A percentile compares a stretch with the other conserved stretches of the same genome.
Evolutionary conservation across 53 echinoderm and acorn worm genomes (phyloP).

Genomic region (Mesocentrotus franciscanus): DNA sequence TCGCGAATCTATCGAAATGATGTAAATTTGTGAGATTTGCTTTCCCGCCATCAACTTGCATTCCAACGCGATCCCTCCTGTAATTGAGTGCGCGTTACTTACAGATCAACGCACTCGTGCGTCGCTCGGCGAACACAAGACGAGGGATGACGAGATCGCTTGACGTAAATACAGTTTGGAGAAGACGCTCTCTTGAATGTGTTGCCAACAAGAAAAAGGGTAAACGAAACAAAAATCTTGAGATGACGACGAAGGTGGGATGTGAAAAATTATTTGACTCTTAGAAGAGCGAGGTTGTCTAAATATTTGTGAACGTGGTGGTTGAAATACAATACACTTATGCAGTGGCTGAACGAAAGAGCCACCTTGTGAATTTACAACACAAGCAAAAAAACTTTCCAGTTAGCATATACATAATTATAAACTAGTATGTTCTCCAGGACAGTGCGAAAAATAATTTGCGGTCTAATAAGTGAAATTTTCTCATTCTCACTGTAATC

Average conservation of each 20-base stretch:
- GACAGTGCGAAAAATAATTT: no score
- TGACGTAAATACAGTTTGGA: background rate
- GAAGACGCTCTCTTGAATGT: background rate
- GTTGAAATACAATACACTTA: background rate
- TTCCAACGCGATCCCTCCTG: conserved; percentile 23
- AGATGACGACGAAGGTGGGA: background rate
- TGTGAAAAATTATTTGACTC: background rate
- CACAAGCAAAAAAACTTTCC: no score
- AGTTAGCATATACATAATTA: no score
- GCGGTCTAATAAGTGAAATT: no score
- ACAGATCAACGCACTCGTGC: conserved; percentile 32
- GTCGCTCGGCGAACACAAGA: background rate
- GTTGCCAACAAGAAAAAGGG: background rate
- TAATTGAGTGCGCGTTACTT: conserved; percentile 52
- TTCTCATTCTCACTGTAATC: no score
- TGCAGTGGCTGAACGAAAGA: background rate
- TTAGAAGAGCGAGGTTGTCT: background rate
- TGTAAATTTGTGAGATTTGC: conserved; percentile 18
- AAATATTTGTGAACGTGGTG: conserved; percentile 6
- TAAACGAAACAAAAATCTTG: background rate
- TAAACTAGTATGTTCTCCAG: no score
- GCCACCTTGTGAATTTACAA: background rate
- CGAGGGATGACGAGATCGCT: background rate
- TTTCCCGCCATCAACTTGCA: conserved; percentile 13
- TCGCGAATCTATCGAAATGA: conserved; percentile 5